These are phyloP conservation scores for Hystrix cristata DNA, from an alignment of 2,113 vertebrate genomes.

Conservation along the genomic window DNA sequence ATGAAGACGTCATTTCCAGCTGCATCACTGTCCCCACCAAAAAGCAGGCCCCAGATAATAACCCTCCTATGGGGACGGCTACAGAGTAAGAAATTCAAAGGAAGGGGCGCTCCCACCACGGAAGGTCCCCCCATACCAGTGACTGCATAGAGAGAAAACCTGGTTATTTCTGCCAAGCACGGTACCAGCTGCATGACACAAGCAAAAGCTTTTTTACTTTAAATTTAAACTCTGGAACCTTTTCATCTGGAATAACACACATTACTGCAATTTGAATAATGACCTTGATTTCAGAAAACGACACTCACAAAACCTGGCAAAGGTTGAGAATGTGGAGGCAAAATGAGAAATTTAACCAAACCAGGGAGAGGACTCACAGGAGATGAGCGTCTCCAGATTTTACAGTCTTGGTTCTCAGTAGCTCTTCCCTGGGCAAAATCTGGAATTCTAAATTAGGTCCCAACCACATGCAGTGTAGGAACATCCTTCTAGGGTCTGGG, in stretches of 20 bases:
- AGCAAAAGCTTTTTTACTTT: neutral
- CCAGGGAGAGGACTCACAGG: neutral
- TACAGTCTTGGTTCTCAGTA: neutral
- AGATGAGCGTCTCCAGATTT: neutral
- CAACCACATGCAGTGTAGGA: too few relatives aligned
- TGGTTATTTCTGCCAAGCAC: neutral
- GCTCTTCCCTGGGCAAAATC: neutral
- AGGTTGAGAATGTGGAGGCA: neutral
- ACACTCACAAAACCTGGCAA: neutral
- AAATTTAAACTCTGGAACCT: neutral
- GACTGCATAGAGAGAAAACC: neutral
- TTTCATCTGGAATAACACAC: neutral
- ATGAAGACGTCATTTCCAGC: neutral
- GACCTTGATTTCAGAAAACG: neutral
- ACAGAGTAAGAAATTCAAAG: neutral
- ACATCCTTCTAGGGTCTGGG: neutral
- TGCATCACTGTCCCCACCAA: rapidly evolving
- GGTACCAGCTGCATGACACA: neutral
- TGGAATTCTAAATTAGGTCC: neutral
- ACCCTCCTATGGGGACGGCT: neutral
- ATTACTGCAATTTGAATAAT: neutral
- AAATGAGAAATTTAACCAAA: neutral
- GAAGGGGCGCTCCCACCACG: neutral
- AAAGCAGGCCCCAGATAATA: neutral
- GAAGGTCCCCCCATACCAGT: neutral